Evolutionary conservation across 2,113 vertebrate genomes (phyloP), one percentile per base, ranked within the genome.

Genomic region (Suricata suricatta): DNA sequence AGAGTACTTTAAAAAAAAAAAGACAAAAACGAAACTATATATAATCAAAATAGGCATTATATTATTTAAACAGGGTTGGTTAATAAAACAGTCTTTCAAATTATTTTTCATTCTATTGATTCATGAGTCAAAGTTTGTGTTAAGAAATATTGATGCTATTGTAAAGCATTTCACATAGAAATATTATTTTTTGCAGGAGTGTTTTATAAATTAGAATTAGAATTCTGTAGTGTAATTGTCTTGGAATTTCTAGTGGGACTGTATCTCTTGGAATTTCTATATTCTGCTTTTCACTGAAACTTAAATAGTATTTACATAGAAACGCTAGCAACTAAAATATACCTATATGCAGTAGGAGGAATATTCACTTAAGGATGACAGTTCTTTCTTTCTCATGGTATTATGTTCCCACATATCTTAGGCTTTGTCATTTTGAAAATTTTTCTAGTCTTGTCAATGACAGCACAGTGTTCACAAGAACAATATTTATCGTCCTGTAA

Each of bases 121-220:
- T 95, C n/a, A 66, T 77, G 38, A 88, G 33, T 87, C 88, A 57
- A 54, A 54, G 7, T 41, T 41, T 5, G 21, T 81, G 13, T 63
- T 47, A 83, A 92, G 66, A 93, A 72, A 88, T 88, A 25, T 57
- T 87, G 54, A 66, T 84, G 38, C 35, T 71, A 84, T 38, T 84
- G 13, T 96, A 81, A 95, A 95, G 14, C 29, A 86, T 69, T 79
- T 3, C 7, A 91, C 50, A 79, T 90, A 47, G 71, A 95, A 95
- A 84, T 76, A 50, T 60, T 41, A 25, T 14, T 81, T 97, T 95
- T 57, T 27, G 38, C 23, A 80, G 79, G 13, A 82, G 44, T 63
- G 7, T 90, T 95, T 95, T 83, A 17, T 95, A 84, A 92, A 93
- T 81, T 92, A 74, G 80, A 93, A 54, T 68, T 80, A 52, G 77